phyloP scores from a whole-genome alignment of 2,797 vertebrate genomes.

The Ptychadena robeensis region DNA sequence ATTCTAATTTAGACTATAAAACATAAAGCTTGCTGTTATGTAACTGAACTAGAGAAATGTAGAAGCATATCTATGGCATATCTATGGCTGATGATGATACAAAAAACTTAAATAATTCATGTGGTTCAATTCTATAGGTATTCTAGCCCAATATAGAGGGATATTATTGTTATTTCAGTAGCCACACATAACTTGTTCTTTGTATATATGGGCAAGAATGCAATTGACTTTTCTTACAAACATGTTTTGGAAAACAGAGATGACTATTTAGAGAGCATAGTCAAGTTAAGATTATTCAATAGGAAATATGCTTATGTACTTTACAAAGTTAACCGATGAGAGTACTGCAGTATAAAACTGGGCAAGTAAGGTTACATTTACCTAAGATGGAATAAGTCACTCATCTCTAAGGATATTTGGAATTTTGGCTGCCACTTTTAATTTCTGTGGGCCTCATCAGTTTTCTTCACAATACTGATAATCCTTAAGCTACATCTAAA shows the following conservation, averaged over 20 bases:
- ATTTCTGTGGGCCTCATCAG: not conserved
- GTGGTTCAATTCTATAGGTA: not conserved
- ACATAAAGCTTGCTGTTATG: not conserved
- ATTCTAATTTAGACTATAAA: too few species aligned
- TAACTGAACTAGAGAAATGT: not conserved
- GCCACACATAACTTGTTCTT: not conserved
- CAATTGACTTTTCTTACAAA: constrained; percentile 31
- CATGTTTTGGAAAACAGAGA: constrained; percentile 20
- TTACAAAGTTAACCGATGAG: constrained; percentile 3
- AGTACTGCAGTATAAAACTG: constrained; percentile 1
- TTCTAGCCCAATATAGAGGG: not conserved
- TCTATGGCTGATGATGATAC: not conserved
- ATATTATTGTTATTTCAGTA: constrained; percentile 29
- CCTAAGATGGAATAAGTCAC: not conserved
- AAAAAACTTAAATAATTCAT: not conserved
- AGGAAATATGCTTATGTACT: constrained; percentile 25
- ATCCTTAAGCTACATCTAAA: not conserved
- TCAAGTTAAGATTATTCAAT: constrained; percentile 20
- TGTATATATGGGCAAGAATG: constrained; percentile 23
- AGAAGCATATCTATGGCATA: not conserved
- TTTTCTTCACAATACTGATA: not conserved
- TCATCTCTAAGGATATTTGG: not conserved
- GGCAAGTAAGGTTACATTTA: not conserved
- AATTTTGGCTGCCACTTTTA: not conserved
- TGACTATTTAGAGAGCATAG: constrained; percentile 14